Percentiles rank a stretch among this genome's conserved stretches.
These are phyloP conservation scores for Todus mexicanus DNA, from an alignment of 2,797 vertebrate species.

Conservation along the genomic window DNA sequence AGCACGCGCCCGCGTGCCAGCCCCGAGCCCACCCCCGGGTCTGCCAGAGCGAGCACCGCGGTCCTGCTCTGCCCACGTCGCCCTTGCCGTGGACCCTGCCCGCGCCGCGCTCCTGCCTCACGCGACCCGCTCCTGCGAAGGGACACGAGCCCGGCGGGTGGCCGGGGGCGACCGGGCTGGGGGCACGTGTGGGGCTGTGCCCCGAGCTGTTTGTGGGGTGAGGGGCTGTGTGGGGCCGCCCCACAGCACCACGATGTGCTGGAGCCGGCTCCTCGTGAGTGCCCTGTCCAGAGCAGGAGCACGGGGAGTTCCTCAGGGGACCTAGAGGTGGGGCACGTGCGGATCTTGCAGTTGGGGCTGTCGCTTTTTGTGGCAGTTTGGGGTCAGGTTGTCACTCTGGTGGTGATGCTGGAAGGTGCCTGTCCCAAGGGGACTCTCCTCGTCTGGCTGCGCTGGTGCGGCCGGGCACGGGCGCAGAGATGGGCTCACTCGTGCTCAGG, in stretches of 20 bases:
- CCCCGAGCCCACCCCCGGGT: slow-evolving; percentile 40
- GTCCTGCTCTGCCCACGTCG: not conserved
- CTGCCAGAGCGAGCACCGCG: slow-evolving; percentile 22
- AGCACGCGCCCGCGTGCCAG: slow-evolving; percentile 30
- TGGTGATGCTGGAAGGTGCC: accelerated
- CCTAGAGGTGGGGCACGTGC: accelerated
- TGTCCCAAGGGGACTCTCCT: accelerated
- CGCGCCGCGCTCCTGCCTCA: not conserved
- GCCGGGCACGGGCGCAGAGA: not conserved
- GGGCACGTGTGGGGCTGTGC: not conserved
- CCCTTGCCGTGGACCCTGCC: not conserved
- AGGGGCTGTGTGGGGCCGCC: not conserved
- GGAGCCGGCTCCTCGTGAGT: accelerated
- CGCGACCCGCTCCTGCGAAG: not conserved
- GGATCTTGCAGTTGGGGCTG: not conserved
- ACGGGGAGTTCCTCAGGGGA: not conserved
- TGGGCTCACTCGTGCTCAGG: accelerated
- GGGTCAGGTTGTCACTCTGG: accelerated
- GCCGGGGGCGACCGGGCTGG: accelerated
- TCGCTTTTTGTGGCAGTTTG: accelerated
- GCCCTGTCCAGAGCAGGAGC: accelerated
- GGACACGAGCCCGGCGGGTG: accelerated
- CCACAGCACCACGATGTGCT: accelerated
- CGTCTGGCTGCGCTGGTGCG: accelerated
- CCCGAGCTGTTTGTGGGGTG: not conserved